These are phyloP conservation scores for Steatocranus sp. DNA, from an alignment of 2,797 vertebrate genomes.

Conservation along the genomic window DNA sequence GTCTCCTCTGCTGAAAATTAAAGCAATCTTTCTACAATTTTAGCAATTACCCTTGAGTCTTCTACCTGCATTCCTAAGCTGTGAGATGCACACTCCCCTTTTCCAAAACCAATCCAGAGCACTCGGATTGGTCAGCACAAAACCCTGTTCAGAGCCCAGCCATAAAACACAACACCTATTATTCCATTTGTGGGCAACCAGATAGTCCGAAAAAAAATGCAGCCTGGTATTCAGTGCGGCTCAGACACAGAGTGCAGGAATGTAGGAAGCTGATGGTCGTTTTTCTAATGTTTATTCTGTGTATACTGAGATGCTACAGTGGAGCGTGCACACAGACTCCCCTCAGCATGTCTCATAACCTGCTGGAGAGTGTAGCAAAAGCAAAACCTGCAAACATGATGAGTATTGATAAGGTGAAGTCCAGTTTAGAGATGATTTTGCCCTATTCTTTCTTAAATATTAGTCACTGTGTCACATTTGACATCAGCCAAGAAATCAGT, in stretches of 20 bases:
- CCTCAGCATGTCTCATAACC: neutral
- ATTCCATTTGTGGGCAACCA: conserved; percentile 44
- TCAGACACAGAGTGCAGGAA: conserved; percentile 45
- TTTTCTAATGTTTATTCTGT: conserved; percentile 8
- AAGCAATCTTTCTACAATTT: neutral
- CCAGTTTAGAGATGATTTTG: neutral
- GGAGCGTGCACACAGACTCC: neutral
- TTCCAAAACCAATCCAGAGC: neutral
- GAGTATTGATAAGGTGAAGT: neutral
- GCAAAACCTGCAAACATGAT: neutral
- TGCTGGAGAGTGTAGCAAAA: neutral
- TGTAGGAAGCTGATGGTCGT: conserved; percentile 11
- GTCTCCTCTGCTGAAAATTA: neutral
- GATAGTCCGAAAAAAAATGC: conserved; percentile 30
- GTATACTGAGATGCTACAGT: neutral
- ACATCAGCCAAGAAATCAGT: conserved; percentile 14
- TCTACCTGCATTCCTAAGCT: neutral
- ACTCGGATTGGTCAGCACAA: neutral
- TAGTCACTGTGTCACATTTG: conserved; percentile 58
- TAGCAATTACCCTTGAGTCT: neutral
- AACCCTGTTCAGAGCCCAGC: neutral
- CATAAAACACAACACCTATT: conserved; percentile 34
- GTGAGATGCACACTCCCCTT: neutral
- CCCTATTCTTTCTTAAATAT: neutral
- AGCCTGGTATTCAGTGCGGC: conserved; percentile 42